phyloP scores from a whole-genome alignment of 2,888 invertebrate species.

The Dolomedes plantarius region DNA sequence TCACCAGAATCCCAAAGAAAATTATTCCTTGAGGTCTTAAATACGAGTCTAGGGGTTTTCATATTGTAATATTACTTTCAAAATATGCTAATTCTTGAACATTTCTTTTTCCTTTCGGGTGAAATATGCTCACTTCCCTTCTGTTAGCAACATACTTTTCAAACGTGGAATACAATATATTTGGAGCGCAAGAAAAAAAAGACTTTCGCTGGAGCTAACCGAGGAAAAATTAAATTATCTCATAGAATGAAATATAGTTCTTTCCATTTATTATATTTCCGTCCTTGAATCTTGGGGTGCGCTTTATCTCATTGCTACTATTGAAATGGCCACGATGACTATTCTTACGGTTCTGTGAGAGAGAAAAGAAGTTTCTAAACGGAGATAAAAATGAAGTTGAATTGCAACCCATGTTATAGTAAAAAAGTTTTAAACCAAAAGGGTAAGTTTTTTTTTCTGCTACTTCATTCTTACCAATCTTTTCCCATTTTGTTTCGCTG shows the following conservation, averaged over 20 bases:
- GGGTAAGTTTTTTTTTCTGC: background rate
- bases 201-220: background rate
- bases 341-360: background rate
- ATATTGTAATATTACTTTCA: slow-evolving; percentile 4
- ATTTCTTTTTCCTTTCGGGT: background rate
- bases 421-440: slow-evolving; percentile 61
- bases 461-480: background rate
- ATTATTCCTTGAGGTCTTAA: background rate
- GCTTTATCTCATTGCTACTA: slow-evolving; percentile 37
- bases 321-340: slow-evolving; percentile 55
- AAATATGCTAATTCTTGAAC: slow-evolving; percentile 35
- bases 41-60: background rate
- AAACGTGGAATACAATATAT: slow-evolving; percentile 15
- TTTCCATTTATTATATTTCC: slow-evolving; percentile 18
- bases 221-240: slow-evolving; percentile 59
- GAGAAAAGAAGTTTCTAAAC: slow-evolving; percentile 34
- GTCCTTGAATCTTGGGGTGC: slow-evolving; percentile 34
- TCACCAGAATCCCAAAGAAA: background rate
- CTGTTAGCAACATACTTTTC: background rate
- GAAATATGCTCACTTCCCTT: slow-evolving; percentile 15
- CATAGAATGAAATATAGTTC: slow-evolving; percentile 40
- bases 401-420: slow-evolving; percentile 30
- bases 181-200: background rate
- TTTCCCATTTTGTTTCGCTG: slow-evolving; percentile 50
- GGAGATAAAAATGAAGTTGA: slow-evolving; percentile 55